These are phyloP conservation scores for Aporophyla nigra DNA, from an alignment of 2,888 invertebrate species.

Conservation along the genomic window DNA sequence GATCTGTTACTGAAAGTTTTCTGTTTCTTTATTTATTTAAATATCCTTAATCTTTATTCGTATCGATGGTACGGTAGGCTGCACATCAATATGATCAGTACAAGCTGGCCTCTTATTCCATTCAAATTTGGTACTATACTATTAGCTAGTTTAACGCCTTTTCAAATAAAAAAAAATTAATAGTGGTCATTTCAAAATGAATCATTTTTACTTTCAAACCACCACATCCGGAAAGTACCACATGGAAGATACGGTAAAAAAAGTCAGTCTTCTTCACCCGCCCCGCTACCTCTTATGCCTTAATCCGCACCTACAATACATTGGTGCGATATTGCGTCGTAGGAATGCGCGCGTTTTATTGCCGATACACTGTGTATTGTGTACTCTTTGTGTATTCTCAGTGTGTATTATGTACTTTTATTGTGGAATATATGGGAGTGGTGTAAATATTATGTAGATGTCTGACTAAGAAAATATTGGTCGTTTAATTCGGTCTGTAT, in stretches of 20 bases:
- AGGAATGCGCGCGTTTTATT: constrained; percentile 46
- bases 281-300: constrained; percentile 19
- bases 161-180: no score
- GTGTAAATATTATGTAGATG: neutral
- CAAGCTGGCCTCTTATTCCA: no score
- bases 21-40: neutral
- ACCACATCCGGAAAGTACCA: neutral
- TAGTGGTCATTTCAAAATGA: neutral
- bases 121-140: no score
- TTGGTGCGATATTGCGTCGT: constrained; percentile 47
- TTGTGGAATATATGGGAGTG: neutral
- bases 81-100: no score
- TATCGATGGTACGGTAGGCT: no score
- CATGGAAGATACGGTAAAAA: no score
- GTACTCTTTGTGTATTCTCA: constrained; percentile 36
- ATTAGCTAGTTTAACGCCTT: no score
- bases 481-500: neutral
- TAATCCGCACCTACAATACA: neutral
- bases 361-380: constrained; percentile 58
- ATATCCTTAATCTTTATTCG: no score
- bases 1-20: no score
- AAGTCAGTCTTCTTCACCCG: no score
- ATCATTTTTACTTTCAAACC: neutral
- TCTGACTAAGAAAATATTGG: constrained; percentile 1
- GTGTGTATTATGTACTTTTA: constrained; percentile 21